A percentile compares a stretch with the other conserved stretches of the same genome.
Conservation (phyloP, 2,888 invertebrate genomes). For the Malachius bipustulatus region DNA sequence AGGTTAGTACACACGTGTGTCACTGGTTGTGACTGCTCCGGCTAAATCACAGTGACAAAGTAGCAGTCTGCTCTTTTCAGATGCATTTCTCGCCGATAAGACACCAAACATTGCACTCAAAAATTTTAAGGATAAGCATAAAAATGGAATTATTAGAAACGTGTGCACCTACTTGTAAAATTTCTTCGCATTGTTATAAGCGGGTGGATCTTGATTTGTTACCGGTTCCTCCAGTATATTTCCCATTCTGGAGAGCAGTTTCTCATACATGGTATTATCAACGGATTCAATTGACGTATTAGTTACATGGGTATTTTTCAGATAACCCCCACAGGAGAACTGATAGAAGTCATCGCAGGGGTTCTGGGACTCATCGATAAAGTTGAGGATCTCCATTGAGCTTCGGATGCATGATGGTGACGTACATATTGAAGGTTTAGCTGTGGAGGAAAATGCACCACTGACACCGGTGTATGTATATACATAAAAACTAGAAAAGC, state of each 20-base stretch:
- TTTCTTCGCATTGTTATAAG: constrained; percentile 25
- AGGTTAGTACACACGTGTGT: too few relatives aligned
- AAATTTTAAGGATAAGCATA: too few relatives aligned
- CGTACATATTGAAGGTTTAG: constrained; percentile 23
- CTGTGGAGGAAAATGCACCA: constrained; percentile 13
- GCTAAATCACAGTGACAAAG: too few relatives aligned
- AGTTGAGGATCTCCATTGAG: constrained; percentile 53
- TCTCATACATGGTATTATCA: constrained; percentile 21
- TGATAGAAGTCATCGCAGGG: constrained; percentile 71
- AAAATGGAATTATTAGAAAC: too few relatives aligned
- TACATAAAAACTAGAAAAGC: too few relatives aligned
- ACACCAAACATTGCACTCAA: too few relatives aligned
- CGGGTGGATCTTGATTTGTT: constrained; percentile 14
- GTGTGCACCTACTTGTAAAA: constrained; percentile 24
- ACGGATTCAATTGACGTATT: constrained; percentile 31
- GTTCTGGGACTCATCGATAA: constrained; percentile 52
- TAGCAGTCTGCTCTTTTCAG: too few relatives aligned
- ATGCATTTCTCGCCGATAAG: too few relatives aligned
- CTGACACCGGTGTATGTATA: too few relatives aligned
- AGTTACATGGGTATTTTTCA: constrained; percentile 53
- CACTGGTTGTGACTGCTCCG: too few relatives aligned
- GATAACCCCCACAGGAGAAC: constrained; percentile 62
- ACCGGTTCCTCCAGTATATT: constrained; percentile 23
- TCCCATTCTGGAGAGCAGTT: constrained; percentile 24
- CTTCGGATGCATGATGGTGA: constrained; percentile 22